These are phyloP conservation scores for Cyprinodon brontotheroides DNA, from an alignment of 2,113 vertebrate species.

Conservation along the genomic window DNA sequence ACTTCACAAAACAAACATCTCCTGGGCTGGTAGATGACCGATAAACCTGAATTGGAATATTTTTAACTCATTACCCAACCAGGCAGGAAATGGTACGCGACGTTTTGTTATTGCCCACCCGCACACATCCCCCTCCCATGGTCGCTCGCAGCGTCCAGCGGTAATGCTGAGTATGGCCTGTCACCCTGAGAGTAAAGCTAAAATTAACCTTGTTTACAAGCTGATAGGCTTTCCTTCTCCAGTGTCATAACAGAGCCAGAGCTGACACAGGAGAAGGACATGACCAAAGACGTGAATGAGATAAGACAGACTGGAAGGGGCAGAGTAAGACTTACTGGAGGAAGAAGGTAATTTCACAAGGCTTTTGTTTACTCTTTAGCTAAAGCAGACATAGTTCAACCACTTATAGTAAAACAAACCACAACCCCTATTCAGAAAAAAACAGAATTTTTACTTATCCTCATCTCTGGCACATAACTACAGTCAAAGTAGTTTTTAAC, in stretches of 20 bases:
- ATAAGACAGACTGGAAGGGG: conserved; percentile 1
- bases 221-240: conserved; percentile 61
- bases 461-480: background rate
- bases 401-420: background rate
- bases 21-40: conserved; percentile 9
- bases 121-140: conserved; percentile 1
- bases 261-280: conserved; percentile 40
- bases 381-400: background rate
- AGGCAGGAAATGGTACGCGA: conserved; percentile 7
- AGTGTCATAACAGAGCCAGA: conserved; percentile 62
- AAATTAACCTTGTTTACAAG: conserved; percentile 70
- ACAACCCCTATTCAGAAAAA: background rate
- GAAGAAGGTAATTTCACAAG: background rate
- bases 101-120: conserved; percentile 34
- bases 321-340: background rate
- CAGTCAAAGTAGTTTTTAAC: background rate
- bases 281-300: conserved; percentile 3
- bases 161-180: conserved; percentile 40
- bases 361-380: background rate
- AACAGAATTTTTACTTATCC: background rate
- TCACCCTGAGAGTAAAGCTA: conserved; percentile 52
- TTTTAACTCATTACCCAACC: conserved; percentile 23
- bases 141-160: conserved; percentile 27
- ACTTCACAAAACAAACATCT: conserved; percentile 6
- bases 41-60: conserved; percentile 17